Evolutionary conservation across 2,113 vertebrate genomes (phyloP), one percentile per base, ranked within the genome.

Genomic region (Brachyhypopomus occidentalis): DNA sequence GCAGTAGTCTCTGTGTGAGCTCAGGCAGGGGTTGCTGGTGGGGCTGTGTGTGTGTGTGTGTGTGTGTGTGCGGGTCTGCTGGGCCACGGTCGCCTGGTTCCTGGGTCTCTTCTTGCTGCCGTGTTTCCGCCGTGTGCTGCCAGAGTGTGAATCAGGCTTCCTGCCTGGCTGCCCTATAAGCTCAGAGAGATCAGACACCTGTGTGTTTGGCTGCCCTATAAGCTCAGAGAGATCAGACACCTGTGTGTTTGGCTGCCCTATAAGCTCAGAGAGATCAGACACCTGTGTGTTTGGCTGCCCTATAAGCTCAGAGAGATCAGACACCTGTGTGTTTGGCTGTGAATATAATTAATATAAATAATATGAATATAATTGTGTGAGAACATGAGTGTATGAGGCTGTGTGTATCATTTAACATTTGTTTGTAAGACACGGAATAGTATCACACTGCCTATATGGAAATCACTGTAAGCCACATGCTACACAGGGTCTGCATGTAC

Each of bases 1-100:
- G 72, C 94, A 94, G 90, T 89, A 94, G 60, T 82, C 88, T 75
- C 84, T 45, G 83, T 94, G 91, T 34, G 89, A 91, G 75, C 92
- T 88, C 86, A 83, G 84, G 84, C 94, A 94, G 82, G 92, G 92
- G n/a, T 94, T 87, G 0, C 78, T 77, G 84, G 85, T 86, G 64
- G 60, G 83, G 66, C 17, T 38, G 84, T 75, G 80, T 90, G 83
- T 72, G 59, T 80, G 78, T 90, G 83, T 72, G 59, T 80, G 78
- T 19, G 87, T 82, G 36, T 91, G 90, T 4, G 88, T 91, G 84
- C 16, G 83, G 41, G 78, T 89, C 73, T 55, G 62, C 67, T 77
- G 78, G 58, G 45, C 75, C 8, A 23, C 45, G 8, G 59, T 64
- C 25, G 62, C 38, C 70, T 30, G 90, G 23, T 79, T 83, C 59